These are phyloP conservation scores for Lottia gigantea DNA, from an alignment of 2,888 invertebrate species.

Conservation along the genomic window DNA sequence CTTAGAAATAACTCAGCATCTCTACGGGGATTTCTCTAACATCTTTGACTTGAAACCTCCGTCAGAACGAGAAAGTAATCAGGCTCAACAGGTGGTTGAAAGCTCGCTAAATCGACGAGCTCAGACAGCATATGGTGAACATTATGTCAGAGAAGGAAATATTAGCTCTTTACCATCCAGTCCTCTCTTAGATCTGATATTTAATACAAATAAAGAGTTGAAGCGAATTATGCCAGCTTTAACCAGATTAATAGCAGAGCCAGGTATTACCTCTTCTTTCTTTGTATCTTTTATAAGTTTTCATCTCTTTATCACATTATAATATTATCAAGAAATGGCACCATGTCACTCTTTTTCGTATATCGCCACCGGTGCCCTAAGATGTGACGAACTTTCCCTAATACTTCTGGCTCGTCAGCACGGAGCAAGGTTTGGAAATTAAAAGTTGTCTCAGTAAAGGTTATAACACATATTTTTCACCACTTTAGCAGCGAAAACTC, in stretches of 20 bases:
- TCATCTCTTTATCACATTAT: too few relatives aligned
- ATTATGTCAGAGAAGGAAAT: not conserved
- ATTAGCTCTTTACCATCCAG: conserved; percentile 6
- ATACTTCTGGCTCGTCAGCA: too few relatives aligned
- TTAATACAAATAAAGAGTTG: conserved; percentile 42
- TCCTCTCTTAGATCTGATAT: conserved; percentile 38
- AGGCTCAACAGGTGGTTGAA: not conserved
- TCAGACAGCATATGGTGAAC: not conserved
- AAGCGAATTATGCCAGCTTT: conserved; percentile 48
- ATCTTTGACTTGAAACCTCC: not conserved
- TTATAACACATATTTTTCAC: too few relatives aligned
- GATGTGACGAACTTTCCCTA: too few relatives aligned
- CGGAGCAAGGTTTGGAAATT: too few relatives aligned
- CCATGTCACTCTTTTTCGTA: too few relatives aligned
- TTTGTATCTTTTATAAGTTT: too few relatives aligned
- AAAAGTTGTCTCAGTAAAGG: too few relatives aligned
- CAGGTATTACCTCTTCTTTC: conserved; percentile 35
- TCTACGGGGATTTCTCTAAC: conserved; percentile 3
- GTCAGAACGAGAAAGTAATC: not conserved
- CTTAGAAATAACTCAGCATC: not conserved
- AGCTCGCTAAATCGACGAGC: not conserved
- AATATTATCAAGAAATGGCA: too few relatives aligned
- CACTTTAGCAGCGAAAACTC: too few relatives aligned
- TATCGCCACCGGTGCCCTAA: too few relatives aligned
- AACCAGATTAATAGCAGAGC: conserved; percentile 51